Percentiles rank a stretch among this genome's conserved stretches.
Evolutionary conservation across 2,888 invertebrate species (phyloP).

Genomic region (Lampropteryx suffumata): DNA sequence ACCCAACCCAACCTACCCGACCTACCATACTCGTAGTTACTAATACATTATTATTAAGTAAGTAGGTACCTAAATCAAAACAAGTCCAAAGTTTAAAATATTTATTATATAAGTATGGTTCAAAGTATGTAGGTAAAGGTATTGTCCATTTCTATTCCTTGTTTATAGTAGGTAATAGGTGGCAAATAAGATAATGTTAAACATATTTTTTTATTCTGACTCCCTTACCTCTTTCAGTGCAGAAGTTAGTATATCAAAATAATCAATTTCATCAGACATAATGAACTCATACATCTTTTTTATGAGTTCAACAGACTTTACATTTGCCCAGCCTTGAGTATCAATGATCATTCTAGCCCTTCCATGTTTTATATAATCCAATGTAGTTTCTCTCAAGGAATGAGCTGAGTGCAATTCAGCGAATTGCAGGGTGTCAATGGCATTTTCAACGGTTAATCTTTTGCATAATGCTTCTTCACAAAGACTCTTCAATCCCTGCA

Average conservation of each 20-base stretch:
- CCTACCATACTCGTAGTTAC: too few species aligned
- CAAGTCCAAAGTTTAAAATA: too few species aligned
- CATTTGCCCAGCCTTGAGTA: constrained; percentile 68
- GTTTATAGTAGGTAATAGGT: too few species aligned
- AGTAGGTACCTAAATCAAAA: too few species aligned
- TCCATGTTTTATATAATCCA: constrained; percentile 75
- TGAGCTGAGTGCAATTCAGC: constrained; percentile 72
- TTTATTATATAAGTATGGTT: too few species aligned
- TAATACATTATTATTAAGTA: too few species aligned
- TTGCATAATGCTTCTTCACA: constrained; percentile 73
- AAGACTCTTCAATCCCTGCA: constrained; percentile 64
- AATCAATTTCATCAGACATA: constrained; percentile 63
- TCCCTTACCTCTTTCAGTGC: not conserved
- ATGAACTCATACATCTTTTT: constrained; percentile 73
- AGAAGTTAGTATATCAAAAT: not conserved
- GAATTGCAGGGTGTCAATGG: constrained; percentile 69
- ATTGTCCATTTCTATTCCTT: too few species aligned
- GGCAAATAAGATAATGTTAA: too few species aligned
- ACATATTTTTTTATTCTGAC: too few species aligned
- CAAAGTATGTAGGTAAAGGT: too few species aligned
- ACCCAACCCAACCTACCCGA: too few species aligned
- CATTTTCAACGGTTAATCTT: constrained; percentile 75
- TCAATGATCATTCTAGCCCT: constrained; percentile 71
- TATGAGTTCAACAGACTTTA: constrained; percentile 62
- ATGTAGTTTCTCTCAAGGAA: constrained; percentile 59